Conservation (phyloP, 2,888 invertebrate genomes). For the Drosophila greeni region DNA sequence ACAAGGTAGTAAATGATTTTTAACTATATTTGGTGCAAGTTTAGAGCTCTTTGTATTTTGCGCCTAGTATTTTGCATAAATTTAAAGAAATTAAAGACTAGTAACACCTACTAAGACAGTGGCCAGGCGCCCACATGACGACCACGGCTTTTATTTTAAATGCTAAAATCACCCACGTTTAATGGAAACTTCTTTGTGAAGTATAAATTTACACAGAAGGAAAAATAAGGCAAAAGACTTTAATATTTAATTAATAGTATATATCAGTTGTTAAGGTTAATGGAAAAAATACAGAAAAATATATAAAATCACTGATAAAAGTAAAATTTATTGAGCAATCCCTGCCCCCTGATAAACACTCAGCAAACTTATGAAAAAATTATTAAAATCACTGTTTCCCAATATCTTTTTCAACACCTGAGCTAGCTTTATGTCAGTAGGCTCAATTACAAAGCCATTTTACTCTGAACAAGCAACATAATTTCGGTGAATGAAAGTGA, state of each 20-base stretch:
- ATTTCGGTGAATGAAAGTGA: conserved; percentile 30
- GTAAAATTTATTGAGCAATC: neutral
- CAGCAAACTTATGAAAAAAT: neutral
- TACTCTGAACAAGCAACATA: neutral
- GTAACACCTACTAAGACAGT: conserved; percentile 9
- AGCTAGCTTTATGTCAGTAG: conserved; percentile 5
- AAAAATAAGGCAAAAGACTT: too few species aligned
- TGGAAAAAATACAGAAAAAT: neutral
- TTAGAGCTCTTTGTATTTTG: conserved; percentile 2
- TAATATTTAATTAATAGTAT: too few species aligned
- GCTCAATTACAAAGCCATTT: conserved; percentile 13
- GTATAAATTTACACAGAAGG: neutral
- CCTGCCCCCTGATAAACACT: neutral
- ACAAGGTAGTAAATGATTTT: conserved; percentile 22
- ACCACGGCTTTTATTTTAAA: neutral
- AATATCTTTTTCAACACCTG: neutral
- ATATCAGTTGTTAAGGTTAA: neutral
- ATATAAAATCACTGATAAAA: neutral
- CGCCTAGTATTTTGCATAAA: neutral
- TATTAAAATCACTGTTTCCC: neutral
- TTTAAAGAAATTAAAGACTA: conserved; percentile 1
- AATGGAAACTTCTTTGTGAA: neutral
- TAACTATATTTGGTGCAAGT: conserved; percentile 36
- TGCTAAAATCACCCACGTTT: neutral
- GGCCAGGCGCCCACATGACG: conserved; percentile 9